Evolutionary conservation across 2,888 invertebrate genomes (phyloP), one percentile per base, ranked within the genome.

Genomic region (Eledona agricola): DNA sequence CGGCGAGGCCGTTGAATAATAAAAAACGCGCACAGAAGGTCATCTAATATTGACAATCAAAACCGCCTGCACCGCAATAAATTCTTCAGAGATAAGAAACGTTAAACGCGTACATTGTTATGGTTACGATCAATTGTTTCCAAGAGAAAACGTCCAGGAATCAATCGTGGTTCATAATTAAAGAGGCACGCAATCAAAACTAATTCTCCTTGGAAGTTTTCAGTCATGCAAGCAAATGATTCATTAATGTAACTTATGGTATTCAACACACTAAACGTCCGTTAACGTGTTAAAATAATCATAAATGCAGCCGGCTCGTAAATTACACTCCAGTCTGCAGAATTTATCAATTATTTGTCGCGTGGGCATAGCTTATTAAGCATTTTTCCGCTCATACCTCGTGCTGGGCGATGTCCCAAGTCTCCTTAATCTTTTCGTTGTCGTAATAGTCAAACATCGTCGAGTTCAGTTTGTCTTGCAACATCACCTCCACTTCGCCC

Each of bases 401-500:
- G 69, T 86, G 87, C 78, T 96, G 95, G 69, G 93, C 80, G 63
- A 90, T 83, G 72, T 93, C 86, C 88, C 93, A 94, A 32, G 88
- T 87, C 70, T 83, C 84, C 43, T 82, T 83, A 42, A 88, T 83
- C 57, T 85, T 83, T 0, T 74, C 67, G 62, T 88, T 82, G 2
- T 72, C 79, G 2, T 80, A 79, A 75, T 90, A 96, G 57, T 84
- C 80, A 60, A 78, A 78, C 83, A 88, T 86, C 64, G 86, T 89
- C 38, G 78, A 78, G 77, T 88, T 90, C 70, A 95, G 82, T 60
- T 86, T 85, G 1, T 78, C 79, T 65, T 86, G 80, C 61, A 94
- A 78, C 69, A 88, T 83, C 0, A 76, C 74, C 65, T 84, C 83
- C 40, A 92, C 81, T 60, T 90, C 86, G 51, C 83, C 80, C 46